phyloP scores from a whole-genome alignment of 1,140 invertebrate species.

The Galleria mellonella region DNA sequence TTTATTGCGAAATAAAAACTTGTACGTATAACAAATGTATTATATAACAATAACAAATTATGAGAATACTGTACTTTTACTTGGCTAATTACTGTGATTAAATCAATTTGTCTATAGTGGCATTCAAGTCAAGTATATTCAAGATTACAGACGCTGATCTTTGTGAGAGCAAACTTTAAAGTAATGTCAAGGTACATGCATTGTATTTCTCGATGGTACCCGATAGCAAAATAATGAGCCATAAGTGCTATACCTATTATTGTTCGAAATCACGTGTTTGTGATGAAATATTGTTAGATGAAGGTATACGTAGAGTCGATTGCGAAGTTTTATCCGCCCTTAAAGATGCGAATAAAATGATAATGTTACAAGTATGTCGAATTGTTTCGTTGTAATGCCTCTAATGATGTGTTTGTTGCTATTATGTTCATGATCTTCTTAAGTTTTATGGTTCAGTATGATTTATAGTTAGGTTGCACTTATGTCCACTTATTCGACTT shows the following conservation, averaged over 20 bases:
- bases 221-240: constrained; percentile 5
- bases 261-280: constrained; percentile 1
- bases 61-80: background rate
- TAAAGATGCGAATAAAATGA: too few species aligned
- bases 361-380: too few species aligned
- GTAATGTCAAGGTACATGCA: constrained; percentile 15
- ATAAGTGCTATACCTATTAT: background rate
- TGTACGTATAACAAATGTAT: too few species aligned
- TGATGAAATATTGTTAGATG: background rate
- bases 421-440: too few species aligned
- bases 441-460: too few species aligned
- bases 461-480: too few species aligned
- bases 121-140: constrained; percentile 4
- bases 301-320: background rate
- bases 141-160: constrained; percentile 3
- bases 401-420: too few species aligned
- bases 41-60: too few species aligned
- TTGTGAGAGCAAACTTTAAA: background rate
- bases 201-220: background rate
- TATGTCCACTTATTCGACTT: too few species aligned
- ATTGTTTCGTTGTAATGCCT: too few species aligned
- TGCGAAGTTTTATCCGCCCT: background rate
- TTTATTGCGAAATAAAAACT: too few species aligned
- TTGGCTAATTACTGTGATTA: constrained; percentile 5
- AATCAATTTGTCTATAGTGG: constrained; percentile 1